Conservation (phyloP, 2,113 vertebrate species). For the Uropsilus gracilis region DNA sequence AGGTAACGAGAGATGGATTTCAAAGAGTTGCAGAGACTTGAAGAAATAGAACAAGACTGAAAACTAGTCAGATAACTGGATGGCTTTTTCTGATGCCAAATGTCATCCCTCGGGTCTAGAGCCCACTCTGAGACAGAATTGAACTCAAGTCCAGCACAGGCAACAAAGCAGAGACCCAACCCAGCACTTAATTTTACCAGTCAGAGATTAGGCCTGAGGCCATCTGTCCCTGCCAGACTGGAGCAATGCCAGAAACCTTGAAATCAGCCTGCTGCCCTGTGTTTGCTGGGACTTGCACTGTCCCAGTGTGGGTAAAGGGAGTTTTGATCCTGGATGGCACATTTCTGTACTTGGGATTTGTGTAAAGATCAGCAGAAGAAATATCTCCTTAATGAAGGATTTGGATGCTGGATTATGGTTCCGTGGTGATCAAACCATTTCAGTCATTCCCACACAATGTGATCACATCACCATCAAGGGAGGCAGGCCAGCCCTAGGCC, state of each 20-base stretch:
- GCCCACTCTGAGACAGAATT: not conserved
- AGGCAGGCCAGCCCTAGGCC: constrained; percentile 23
- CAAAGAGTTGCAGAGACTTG: constrained; percentile 5
- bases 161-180: not conserved
- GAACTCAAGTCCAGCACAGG: not conserved
- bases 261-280: not conserved
- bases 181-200: not conserved
- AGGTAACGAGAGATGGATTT: not conserved
- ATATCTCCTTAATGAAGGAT: constrained; percentile 65
- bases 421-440: constrained; percentile 59
- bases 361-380: not conserved
- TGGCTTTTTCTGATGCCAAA: constrained; percentile 19
- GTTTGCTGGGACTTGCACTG: constrained; percentile 67
- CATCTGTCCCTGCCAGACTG: constrained; percentile 41
- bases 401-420: constrained; percentile 57
- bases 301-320: not conserved
- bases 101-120: not conserved
- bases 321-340: constrained; percentile 42
- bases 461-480: not conserved
- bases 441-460: constrained; percentile 45
- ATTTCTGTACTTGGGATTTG: constrained; percentile 45
- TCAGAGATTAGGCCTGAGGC: constrained; percentile 43
- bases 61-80: not conserved
- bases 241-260: constrained; percentile 20
- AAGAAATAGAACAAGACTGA: constrained; percentile 33